Base-by-base conservation (phyloP, 2,888 invertebrate genomes). In the Argyresthia albistria region DNA sequence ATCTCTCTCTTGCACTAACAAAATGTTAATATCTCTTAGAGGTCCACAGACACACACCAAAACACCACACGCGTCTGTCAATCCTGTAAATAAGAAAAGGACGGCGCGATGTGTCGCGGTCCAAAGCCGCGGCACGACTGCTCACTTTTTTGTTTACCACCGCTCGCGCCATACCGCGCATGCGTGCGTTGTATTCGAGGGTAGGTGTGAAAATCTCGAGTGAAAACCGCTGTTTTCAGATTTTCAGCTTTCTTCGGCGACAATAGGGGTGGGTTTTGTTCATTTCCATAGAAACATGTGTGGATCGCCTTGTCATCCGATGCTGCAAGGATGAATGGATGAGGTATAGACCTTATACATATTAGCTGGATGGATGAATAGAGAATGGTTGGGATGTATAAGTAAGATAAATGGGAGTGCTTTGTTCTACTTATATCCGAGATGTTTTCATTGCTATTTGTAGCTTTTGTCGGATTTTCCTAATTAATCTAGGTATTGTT, bases 131-230 rank as follows among this genome's bases (percentile, higher is more conserved):
- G 52, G 49, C 50, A 53, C 25, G 36, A 50, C 51, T 37, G 43
- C 15, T 4, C 25, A 25, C 25, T 25, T 45, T 49, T 36, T 43
- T 37, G 46, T 52, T 50, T 16, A 48, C 39, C 15, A 48, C 50
- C 16, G 51, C 50, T 9, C 56, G 54, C 51, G 48, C 53, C 51
- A 43, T 25, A 53, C 49, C 8, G 55, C 55, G 35, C 56, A 55
- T 4, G 56, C 55, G 50, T 42, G 54, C 46, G 43, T 53, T 25
- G 52, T 8, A 15, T 37, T 12, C 9, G 43, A 47, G 47, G 45
- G 45, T 45, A 45, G 15, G 7, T 45, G 45, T 45, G 45, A 45
- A 45, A 45, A 12, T 45, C 45, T 14, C 45, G 14, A 4, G 25
- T 25, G 25, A 25, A 25, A 25, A 25, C 25, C 25, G 25, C 25